These are phyloP conservation scores for Cryptotermes secundus DNA, from an alignment of 1,140 invertebrate species.

Conservation along the genomic window DNA sequence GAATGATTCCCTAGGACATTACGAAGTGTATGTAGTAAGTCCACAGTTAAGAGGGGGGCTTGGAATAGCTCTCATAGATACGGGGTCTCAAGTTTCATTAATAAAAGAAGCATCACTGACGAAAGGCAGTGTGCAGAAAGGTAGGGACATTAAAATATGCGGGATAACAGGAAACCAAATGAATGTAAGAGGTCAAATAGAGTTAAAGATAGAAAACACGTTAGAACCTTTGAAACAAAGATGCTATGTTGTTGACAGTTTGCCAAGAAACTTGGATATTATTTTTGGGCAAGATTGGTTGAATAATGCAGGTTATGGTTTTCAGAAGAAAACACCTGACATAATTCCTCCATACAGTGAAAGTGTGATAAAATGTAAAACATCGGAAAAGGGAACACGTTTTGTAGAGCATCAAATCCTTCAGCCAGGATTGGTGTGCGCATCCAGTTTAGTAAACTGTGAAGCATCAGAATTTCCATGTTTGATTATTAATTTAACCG, in stretches of 20 bases:
- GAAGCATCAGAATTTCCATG: neutral
- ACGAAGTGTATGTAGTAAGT: neutral
- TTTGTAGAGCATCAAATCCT: constrained; percentile 1
- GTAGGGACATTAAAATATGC: neutral
- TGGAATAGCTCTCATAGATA: constrained; percentile 22
- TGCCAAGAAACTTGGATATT: neutral
- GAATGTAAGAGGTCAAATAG: neutral
- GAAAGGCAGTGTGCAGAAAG: neutral
- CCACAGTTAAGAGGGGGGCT: neutral
- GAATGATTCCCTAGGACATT: neutral
- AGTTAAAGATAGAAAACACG: neutral
- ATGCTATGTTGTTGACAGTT: neutral
- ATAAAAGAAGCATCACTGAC: neutral
- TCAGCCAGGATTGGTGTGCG: neutral
- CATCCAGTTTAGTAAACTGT: constrained; percentile 3
- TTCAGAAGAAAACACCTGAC: neutral
- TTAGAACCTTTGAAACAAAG: neutral
- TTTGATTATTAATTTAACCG: neutral
- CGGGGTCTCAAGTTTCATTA: neutral
- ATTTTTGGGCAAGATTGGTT: constrained; percentile 22
- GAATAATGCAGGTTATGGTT: neutral
- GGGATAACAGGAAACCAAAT: neutral
- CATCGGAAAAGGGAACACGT: neutral
- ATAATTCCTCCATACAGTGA: neutral
- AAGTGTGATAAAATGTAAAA: no score